phyloP scores from a whole-genome alignment of 2,888 invertebrate species.

The Synanthedon myopaeformis region DNA sequence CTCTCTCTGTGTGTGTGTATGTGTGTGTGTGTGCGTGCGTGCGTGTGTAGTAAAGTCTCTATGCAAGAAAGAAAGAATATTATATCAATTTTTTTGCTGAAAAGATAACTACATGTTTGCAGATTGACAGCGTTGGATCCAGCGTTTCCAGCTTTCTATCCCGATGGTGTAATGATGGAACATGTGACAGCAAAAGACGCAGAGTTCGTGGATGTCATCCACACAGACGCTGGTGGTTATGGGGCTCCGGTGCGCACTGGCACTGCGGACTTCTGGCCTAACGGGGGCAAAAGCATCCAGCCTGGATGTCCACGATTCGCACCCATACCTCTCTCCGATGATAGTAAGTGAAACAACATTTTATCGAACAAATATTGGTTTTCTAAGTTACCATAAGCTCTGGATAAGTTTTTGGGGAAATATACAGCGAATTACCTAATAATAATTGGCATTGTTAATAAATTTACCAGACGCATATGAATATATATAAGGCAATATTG shows the following conservation, averaged over 20 bases:
- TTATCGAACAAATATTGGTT: no score
- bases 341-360: constrained; percentile 35
- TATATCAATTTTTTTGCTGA: no score
- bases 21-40: no score
- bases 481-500: no score
- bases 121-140: constrained; percentile 73
- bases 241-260: constrained; percentile 71
- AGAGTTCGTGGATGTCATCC: constrained; percentile 75
- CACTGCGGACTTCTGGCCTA: constrained; percentile 74
- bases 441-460: no score
- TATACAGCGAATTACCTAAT: no score
- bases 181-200: constrained; percentile 67
- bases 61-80: no score
- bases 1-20: no score
- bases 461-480: no score
- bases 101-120: constrained; percentile 13
- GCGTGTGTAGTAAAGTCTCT: no score
- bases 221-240: constrained; percentile 74
- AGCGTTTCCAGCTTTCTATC: constrained; percentile 72
- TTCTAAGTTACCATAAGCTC: no score
- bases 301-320: constrained; percentile 71
- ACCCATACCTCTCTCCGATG: constrained; percentile 60
- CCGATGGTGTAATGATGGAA: constrained; percentile 55
- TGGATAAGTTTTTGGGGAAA: no score
- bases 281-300: constrained; percentile 69